Conservation (phyloP, 2,888 invertebrate genomes). For the Anoplius nigerrimus region DNA sequence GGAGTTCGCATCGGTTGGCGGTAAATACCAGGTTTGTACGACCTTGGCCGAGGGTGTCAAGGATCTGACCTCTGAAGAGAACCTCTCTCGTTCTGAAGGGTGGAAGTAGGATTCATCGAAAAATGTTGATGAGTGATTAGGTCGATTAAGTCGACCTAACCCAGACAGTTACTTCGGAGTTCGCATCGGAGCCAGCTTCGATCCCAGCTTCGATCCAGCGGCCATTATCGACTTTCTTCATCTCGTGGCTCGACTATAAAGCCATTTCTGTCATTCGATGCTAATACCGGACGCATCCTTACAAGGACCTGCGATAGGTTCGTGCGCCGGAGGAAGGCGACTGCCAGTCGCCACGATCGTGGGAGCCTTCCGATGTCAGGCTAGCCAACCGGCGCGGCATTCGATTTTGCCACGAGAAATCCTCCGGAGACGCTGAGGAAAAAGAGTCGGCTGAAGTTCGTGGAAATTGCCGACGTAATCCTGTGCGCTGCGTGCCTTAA, state of each 20-base stretch:
- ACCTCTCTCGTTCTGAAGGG: too few species aligned
- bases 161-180: too few species aligned
- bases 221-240: slow-evolving; percentile 60
- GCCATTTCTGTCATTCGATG: slow-evolving; percentile 68
- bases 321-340: slow-evolving; percentile 36
- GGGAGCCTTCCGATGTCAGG: slow-evolving; percentile 42
- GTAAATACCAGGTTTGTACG: slow-evolving; percentile 44
- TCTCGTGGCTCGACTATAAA: slow-evolving; percentile 59
- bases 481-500: too few species aligned
- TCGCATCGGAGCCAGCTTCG: too few species aligned
- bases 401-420: background rate
- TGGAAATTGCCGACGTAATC: too few species aligned
- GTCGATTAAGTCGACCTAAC: too few species aligned
- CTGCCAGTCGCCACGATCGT: slow-evolving; percentile 46
- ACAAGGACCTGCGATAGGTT: slow-evolving; percentile 52
- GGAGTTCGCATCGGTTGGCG: too few species aligned
- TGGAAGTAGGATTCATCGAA: too few species aligned
- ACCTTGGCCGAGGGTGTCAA: slow-evolving; percentile 28
- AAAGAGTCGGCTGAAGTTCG: too few species aligned
- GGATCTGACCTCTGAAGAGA: too few species aligned
- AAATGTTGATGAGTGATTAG: too few species aligned
- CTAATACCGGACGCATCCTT: slow-evolving; percentile 60
- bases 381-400: slow-evolving; percentile 10
- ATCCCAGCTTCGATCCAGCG: background rate
- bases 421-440: slow-evolving; percentile 12